These are phyloP conservation scores for Eurois occulta DNA, from an alignment of 2,888 invertebrate species.

Conservation along the genomic window DNA sequence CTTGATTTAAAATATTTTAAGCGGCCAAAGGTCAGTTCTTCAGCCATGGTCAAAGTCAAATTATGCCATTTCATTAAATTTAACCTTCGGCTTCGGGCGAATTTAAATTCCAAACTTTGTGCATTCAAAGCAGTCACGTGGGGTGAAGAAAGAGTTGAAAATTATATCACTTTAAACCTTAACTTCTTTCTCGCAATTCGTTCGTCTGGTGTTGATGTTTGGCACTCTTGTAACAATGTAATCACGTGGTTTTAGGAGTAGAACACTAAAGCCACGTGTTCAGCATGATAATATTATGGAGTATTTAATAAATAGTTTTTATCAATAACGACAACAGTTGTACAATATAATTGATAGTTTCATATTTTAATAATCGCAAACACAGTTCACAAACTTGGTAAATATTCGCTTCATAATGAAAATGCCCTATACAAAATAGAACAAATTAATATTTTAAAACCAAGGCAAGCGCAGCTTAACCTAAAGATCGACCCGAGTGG, in stretches of 20 bases:
- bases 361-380: slow-evolving; percentile 30
- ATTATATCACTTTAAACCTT: background rate
- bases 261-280: background rate
- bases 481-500: too few species aligned
- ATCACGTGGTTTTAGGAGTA: background rate
- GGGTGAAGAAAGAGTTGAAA: background rate
- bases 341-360: background rate
- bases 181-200: background rate
- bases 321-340: slow-evolving; percentile 2
- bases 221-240: background rate
- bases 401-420: slow-evolving; percentile 5
- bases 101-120: background rate
- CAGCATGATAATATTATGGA: slow-evolving; percentile 8
- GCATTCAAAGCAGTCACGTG: background rate
- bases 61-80: background rate
- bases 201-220: background rate
- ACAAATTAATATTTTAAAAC: background rate
- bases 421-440: background rate
- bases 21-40: slow-evolving; percentile 18
- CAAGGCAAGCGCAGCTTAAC: too few species aligned
- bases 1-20: slow-evolving; percentile 4
- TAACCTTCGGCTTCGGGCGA: slow-evolving; percentile 8
- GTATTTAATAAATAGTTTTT: slow-evolving; percentile 7
- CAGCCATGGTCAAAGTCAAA: slow-evolving; percentile 16
- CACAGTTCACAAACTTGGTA: slow-evolving; percentile 2